Percentiles rank a stretch among this genome's conserved stretches.
phyloP scores from a whole-genome alignment of 1,140 invertebrate species.

The Leucophenga varia region DNA sequence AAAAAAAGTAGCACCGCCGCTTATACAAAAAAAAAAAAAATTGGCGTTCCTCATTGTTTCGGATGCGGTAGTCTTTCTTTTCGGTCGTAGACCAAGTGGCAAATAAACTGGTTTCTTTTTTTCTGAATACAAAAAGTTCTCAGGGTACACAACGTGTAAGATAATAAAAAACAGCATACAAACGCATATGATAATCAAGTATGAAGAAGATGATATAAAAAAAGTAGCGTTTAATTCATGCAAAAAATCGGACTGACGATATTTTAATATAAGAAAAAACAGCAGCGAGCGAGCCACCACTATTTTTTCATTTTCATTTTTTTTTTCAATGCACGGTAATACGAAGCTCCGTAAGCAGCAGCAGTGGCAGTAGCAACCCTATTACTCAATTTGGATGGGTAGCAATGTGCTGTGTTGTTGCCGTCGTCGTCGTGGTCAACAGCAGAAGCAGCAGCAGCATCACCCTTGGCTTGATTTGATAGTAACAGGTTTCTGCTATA shows the following conservation, averaged over 20 bases:
- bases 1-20: too few relatives aligned
- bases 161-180: conserved; percentile 56
- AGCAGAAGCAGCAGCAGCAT: conserved; percentile 3
- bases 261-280: conserved; percentile 54
- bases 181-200: conserved; percentile 54
- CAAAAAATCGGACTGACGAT: conserved; percentile 42
- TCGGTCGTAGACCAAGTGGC: conserved; percentile 42
- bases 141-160: conserved; percentile 37
- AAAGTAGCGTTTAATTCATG: conserved; percentile 50
- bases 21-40: too few relatives aligned
- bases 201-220: conserved; percentile 28
- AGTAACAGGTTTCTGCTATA: conserved; percentile 42
- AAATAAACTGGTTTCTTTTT: conserved; percentile 49
- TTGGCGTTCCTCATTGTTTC: too few relatives aligned
- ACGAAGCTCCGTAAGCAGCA: too few relatives aligned
- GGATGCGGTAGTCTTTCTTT: too few relatives aligned
- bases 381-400: conserved; percentile 28
- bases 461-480: conserved; percentile 41
- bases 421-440: too few relatives aligned
- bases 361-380: conserved; percentile 38
- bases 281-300: too few relatives aligned
- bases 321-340: too few relatives aligned
- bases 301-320: too few relatives aligned
- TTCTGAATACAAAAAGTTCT: conserved; percentile 51
- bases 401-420: too few relatives aligned